Evolutionary conservation across 1,140 invertebrate species (phyloP), one percentile per base, ranked within the genome.

Genomic region (Drosophila bifasciata): DNA sequence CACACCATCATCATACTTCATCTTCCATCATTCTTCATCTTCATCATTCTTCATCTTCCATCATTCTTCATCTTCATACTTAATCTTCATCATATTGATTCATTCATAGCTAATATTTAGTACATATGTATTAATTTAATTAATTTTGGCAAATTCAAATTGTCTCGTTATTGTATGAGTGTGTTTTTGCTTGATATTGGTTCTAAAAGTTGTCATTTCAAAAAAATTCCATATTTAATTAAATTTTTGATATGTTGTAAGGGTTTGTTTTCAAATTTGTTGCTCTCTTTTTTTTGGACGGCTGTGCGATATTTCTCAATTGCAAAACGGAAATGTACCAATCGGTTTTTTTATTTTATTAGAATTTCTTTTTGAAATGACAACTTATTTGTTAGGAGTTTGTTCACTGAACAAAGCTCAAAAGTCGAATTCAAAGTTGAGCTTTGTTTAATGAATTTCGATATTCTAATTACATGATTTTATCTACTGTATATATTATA

Each of bases 221-320:
- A 53, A 74, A 74, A 56, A 73, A 60, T 43, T 7, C n/a, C 1
- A 49, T 45, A 40, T 11, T 48, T 32, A 6, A 21, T 58, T 17
- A n/a, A 49, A 11, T 43, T 60, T 67, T 50, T 50, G 69, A 72
- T 72, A 72, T 63, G 70, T 72, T 52, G 25, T 46, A 61, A 72
- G 45, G 39, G 23, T 41, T 53, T 40, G 58, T 45, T 15, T 36
- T n/a, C 23, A 45, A 45, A 51, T 21, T 50, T 23, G 32, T 44
- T 13, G 32, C 32, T 36, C 32, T 45, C 46, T 19, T 50, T 36
- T 85, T 19, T 50, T 36, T 85, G 80, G 80, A 84, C 80, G 80
- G 80, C 76, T 77, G 74, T 77, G 23, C 61, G 69, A 83, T 75
- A 63, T 63, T 50, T 58, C 39, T 58, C 39, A 39, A 49, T 52